Evolutionary conservation across 2,113 vertebrate genomes (phyloP), one percentile per base, ranked within the genome.

Genomic region (Cephalopholis sonnerati): DNA sequence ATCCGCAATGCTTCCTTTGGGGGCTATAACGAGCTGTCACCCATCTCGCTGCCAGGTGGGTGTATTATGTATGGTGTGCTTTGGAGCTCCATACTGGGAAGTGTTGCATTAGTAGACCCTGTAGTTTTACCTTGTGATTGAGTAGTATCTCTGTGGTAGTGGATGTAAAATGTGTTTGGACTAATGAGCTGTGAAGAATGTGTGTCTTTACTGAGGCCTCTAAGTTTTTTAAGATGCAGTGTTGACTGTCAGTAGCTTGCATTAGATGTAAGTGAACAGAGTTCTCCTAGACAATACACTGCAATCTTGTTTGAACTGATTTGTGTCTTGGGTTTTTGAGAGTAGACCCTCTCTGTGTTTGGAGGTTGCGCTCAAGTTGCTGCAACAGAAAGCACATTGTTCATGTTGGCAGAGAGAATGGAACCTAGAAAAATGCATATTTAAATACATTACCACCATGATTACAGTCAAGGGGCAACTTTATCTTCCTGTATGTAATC

Each of bases 1-100:
- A 93, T 97, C 94, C 97, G 98, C 94, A 99, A 99, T 86, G 98
- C 98, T 93, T 99, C 98, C 0, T 99, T 99, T 77, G 98, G 98
- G 79, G 98, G 98, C 85, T 99, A 98, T 95, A 97, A 98, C 36
- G 97, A 98, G 91, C 96, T 99, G 89, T 94, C 97, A 74, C 96
- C 97, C 92, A 91, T 96, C 59, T 93, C 91, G 0, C 88, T 97
- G 90, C 94, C 96, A 99, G 98, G 98, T 99, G 97, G 95, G 97
- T 97, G 77, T 27, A 17, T 25, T 16, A 50, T 13, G 16, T 16
- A 50, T 13, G 16, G 58, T 20, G 36, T 24, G 16, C 53, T 20
- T 24, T 24, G 46, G 53, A 54, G 24, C 65, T 22, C 18, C 20
- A 1, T 27, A 22, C 46, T 16, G 18, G 51, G 39, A 55, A 41